phyloP scores from a whole-genome alignment of 1,140 invertebrate species.

The Argopecten irradians region DNA sequence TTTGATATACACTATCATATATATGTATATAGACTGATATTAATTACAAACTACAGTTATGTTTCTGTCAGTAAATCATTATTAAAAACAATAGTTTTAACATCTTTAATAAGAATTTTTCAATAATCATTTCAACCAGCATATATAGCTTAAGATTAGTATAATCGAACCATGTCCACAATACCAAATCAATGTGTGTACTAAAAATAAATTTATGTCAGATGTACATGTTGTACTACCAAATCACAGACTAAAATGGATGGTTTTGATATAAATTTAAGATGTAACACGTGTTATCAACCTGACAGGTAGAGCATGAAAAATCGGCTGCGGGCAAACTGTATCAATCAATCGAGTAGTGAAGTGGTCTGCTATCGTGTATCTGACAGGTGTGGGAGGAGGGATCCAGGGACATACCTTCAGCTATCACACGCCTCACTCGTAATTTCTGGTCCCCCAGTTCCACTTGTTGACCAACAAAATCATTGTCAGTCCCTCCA shows the following conservation, averaged over 20 bases:
- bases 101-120: too few species aligned
- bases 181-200: too few species aligned
- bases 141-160: too few species aligned
- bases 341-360: not conserved
- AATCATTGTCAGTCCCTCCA: slow-evolving; percentile 86
- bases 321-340: not conserved
- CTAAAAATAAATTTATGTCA: too few species aligned
- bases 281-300: not conserved
- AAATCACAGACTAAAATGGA: too few species aligned
- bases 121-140: too few species aligned
- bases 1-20: too few species aligned
- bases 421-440: slow-evolving; percentile 93
- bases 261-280: too few species aligned
- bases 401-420: slow-evolving; percentile 82
- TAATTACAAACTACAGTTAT: not conserved
- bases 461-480: slow-evolving; percentile 93
- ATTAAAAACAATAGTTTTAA: too few species aligned
- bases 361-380: not conserved
- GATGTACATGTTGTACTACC: too few species aligned
- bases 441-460: slow-evolving; percentile 91
- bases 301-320: not conserved
- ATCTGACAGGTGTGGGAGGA: not conserved
- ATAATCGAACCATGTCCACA: too few species aligned
- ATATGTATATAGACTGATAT: not conserved
- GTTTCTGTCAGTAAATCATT: too few species aligned